A percentile compares a stretch with the other conserved stretches of the same genome.
phyloP scores from a whole-genome alignment of 2,888 invertebrate genomes.

The Drosophila eohydei region DNA sequence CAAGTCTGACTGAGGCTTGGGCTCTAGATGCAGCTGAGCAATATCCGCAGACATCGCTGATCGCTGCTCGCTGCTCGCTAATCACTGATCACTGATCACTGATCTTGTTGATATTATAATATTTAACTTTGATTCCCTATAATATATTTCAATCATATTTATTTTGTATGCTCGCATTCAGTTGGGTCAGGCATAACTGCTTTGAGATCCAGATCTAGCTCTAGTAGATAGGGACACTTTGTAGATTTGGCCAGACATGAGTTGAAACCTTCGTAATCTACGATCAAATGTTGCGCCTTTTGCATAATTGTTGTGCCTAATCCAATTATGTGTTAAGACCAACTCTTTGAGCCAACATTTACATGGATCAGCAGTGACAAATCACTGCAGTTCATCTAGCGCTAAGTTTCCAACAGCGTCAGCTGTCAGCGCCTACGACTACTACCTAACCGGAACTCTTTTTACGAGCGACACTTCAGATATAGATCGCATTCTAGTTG shows the following conservation, averaged over 20 bases:
- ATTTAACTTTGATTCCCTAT: too few species aligned
- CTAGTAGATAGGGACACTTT: not conserved
- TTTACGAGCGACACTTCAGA: constrained; percentile 57
- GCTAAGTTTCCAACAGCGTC: constrained; percentile 16
- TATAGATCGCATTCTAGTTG: constrained; percentile 41
- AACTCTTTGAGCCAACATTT: not conserved
- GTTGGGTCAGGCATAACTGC: not conserved
- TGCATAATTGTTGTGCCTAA: constrained; percentile 12
- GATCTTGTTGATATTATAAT: too few species aligned
- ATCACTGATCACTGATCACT: too few species aligned
- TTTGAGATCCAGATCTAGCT: not conserved
- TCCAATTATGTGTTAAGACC: constrained; percentile 8
- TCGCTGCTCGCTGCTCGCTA: too few species aligned
- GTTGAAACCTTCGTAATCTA: not conserved
- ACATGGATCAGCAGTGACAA: constrained; percentile 14
- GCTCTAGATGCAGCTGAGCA: too few species aligned
- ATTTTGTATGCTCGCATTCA: not conserved
- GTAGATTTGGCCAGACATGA: not conserved
- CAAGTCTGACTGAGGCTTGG: too few species aligned
- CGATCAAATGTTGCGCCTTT: not conserved
- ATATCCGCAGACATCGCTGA: too few species aligned
- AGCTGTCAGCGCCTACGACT: constrained; percentile 24
- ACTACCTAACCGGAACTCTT: constrained; percentile 20
- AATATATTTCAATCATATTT: too few species aligned
- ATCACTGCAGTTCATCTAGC: constrained; percentile 9